Percentiles rank a stretch among this genome's conserved stretches.
phyloP scores from a whole-genome alignment of 2,888 invertebrate species.

The Drosophila tanythrix region DNA sequence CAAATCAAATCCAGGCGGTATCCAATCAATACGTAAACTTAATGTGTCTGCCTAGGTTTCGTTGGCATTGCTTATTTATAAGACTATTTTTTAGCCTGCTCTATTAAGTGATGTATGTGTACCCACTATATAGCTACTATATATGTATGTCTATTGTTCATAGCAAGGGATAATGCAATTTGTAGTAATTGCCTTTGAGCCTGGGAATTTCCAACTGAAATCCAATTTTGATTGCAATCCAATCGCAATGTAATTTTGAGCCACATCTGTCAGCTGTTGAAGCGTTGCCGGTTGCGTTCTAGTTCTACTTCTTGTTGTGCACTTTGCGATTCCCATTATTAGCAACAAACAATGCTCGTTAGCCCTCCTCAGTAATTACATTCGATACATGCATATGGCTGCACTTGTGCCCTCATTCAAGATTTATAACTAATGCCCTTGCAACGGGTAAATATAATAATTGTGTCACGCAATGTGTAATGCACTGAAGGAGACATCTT shows the following conservation, averaged over 20 bases:
- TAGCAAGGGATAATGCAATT: not conserved
- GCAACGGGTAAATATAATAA: not conserved
- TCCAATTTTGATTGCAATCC: not conserved
- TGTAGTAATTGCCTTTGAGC: not conserved
- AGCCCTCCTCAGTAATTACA: not conserved
- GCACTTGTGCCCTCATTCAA: not conserved
- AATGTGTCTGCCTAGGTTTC: not conserved
- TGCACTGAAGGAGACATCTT: not conserved
- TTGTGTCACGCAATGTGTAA: not conserved
- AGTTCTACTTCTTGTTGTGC: not conserved
- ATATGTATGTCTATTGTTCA: not conserved
- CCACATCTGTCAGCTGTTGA: slow-evolving; percentile 13
- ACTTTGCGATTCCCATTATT: not conserved
- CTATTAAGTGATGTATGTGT: not conserved
- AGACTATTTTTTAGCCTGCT: not conserved
- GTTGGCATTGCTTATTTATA: not conserved
- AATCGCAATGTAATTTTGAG: not conserved
- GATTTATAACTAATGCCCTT: not conserved
- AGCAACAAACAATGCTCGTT: not conserved
- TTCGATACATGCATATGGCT: not conserved
- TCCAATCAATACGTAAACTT: not conserved
- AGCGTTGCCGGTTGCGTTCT: not conserved
- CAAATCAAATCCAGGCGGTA: not conserved
- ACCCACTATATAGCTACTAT: not conserved
- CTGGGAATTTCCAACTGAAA: not conserved